A percentile compares a stretch with the other conserved stretches of the same genome.
Conservation (phyloP, 2,113 vertebrate species). For the Leptodactylus fuscus region DNA sequence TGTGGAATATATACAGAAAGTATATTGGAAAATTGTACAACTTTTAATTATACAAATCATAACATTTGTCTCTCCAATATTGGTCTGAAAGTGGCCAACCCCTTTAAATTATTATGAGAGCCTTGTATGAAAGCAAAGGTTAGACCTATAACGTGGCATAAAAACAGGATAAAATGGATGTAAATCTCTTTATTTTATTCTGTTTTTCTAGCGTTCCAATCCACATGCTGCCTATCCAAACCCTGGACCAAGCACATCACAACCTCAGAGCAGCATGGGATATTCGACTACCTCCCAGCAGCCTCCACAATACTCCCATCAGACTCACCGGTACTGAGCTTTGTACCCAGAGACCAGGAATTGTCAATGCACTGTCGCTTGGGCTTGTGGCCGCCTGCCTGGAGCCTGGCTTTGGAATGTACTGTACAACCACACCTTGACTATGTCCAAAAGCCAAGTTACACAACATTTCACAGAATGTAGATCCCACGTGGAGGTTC, state of each 20-base stretch:
- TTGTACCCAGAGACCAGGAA: slow-evolving; percentile 62
- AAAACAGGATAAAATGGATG: no score
- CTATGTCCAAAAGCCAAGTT: slow-evolving; percentile 71
- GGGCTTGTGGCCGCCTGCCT: slow-evolving; percentile 70
- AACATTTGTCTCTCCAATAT: no score
- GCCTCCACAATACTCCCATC: slow-evolving; percentile 98
- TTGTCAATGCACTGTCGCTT: slow-evolving; percentile 72
- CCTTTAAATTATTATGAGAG: no score
- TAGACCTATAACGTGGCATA: no score
- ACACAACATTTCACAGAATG: slow-evolving; percentile 73
- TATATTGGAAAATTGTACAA: no score
- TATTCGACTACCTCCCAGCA: slow-evolving; percentile 99
- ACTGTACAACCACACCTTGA: slow-evolving; percentile 77
- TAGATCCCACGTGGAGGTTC: slow-evolving; percentile 73
- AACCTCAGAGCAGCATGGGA: slow-evolving; percentile 99
- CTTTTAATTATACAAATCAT: no score
- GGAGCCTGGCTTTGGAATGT: slow-evolving; percentile 79
- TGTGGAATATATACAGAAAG: no score
- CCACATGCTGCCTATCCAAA: slow-evolving; percentile 99
- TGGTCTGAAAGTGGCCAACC: no score
- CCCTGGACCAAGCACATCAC: slow-evolving; percentile 98
- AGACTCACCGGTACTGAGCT: slow-evolving; percentile 97
- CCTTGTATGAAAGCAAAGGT: no score
- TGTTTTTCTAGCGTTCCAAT: slow-evolving; percentile 89
- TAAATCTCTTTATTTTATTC: background rate